Conservation (phyloP, 1,140 invertebrate genomes). For the Pseudobourletiella spinata region DNA sequence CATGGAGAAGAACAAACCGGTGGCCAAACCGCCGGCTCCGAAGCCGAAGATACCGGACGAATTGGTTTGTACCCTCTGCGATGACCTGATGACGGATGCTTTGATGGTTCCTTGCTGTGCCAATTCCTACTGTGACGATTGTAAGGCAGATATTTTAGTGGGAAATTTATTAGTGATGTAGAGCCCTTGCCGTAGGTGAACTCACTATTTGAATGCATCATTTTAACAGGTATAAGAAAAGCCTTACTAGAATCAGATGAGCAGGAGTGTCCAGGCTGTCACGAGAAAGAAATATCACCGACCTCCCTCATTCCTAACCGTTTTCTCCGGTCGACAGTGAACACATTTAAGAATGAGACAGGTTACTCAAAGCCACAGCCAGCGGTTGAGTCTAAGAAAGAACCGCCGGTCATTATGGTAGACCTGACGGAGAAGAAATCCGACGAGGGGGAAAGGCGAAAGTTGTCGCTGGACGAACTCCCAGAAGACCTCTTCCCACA, state of each 20-base stretch:
- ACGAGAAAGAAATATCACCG: conserved; percentile 83
- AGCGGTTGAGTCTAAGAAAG: conserved; percentile 16
- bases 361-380: conserved; percentile 55
- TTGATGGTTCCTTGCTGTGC: conserved; percentile 96
- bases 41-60: conserved; percentile 80
- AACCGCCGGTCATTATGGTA: not conserved
- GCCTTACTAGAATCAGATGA: conserved; percentile 84
- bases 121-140: conserved; percentile 96
- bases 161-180: not conserved
- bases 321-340: conserved; percentile 76
- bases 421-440: conserved; percentile 5
- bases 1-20: conserved; percentile 59
- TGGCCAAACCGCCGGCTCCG: conserved; percentile 47
- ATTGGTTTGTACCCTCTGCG: conserved; percentile 80
- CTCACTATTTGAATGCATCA: not conserved
- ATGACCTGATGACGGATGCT: conserved; percentile 87
- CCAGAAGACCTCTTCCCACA: conserved; percentile 35
- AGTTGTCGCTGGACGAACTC: conserved; percentile 31
- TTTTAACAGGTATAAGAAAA: conserved; percentile 65
- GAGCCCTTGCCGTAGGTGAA: not conserved
- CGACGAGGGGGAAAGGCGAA: not conserved
- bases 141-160: too few species aligned
- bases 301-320: conserved; percentile 87
- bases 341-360: conserved; percentile 80
- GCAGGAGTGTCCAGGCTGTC: conserved; percentile 87